Percentiles rank a stretch among this genome's conserved stretches.
These are phyloP conservation scores for Drosophila albomicans DNA, from an alignment of 1,140 invertebrate species.

Conservation along the genomic window DNA sequence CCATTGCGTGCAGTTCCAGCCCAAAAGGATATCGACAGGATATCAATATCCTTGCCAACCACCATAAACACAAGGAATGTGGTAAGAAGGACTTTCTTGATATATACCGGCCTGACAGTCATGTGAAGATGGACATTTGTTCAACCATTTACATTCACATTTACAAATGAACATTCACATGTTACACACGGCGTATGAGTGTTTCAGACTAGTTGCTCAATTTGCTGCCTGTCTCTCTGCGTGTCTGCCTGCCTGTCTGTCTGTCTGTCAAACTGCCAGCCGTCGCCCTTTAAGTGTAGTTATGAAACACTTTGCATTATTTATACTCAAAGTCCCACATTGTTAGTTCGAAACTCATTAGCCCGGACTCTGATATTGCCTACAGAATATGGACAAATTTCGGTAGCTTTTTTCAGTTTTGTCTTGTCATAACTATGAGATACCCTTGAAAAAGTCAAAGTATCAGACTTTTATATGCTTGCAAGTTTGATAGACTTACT, in stretches of 20 bases:
- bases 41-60: slow-evolving; percentile 38
- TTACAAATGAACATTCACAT: slow-evolving; percentile 12
- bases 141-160: slow-evolving; percentile 35
- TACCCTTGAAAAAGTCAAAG: slow-evolving; percentile 11
- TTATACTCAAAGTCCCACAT: slow-evolving; percentile 46
- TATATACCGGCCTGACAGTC: slow-evolving; percentile 21
- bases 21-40: slow-evolving; percentile 33
- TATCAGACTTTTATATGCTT: neutral
- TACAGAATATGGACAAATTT: slow-evolving; percentile 1
- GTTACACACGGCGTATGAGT: slow-evolving; percentile 32
- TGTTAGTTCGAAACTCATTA: slow-evolving; percentile 57
- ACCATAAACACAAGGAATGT: neutral
- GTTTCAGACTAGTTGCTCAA: slow-evolving; percentile 31
- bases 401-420: neutral
- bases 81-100: neutral
- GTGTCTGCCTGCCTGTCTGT: neutral
- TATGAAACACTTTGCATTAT: slow-evolving; percentile 74
- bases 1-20: slow-evolving; percentile 35
- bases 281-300: slow-evolving; percentile 40
- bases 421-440: neutral
- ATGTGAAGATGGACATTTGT: slow-evolving; percentile 66
- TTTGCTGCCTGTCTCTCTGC: slow-evolving; percentile 16
- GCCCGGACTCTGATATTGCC: slow-evolving; percentile 29
- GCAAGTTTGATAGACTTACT: neutral
- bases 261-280: neutral